Percentiles rank a stretch among this genome's conserved stretches.
Conservation (phyloP, 2,113 vertebrate species). For the Syngnathus scovelli region DNA sequence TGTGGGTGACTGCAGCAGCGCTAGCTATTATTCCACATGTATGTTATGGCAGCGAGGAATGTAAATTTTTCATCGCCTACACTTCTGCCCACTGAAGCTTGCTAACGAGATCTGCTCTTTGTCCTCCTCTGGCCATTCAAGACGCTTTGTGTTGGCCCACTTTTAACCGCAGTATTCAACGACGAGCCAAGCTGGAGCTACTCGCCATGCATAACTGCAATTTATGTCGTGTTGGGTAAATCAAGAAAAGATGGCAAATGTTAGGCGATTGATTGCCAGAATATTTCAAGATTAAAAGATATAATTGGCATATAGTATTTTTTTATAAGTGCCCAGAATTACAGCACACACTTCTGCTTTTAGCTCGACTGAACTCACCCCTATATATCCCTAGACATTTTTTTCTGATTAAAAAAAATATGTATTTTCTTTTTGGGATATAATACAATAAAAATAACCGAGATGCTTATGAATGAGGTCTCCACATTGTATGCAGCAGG, state of each 20-base stretch:
- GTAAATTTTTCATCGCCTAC: constrained; percentile 48
- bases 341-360: too few species aligned
- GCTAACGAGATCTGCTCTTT: constrained; percentile 47
- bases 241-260: background rate
- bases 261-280: background rate
- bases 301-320: too few species aligned
- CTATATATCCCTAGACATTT: too few species aligned
- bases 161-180: constrained; percentile 21
- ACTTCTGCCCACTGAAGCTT: constrained; percentile 46
- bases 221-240: constrained; percentile 8
- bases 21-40: constrained; percentile 22
- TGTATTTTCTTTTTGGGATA: too few species aligned
- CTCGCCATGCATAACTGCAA: constrained; percentile 13
- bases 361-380: too few species aligned
- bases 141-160: constrained; percentile 45
- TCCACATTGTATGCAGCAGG: background rate
- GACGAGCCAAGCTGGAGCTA: background rate
- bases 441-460: background rate
- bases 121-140: constrained; percentile 37
- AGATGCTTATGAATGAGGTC: background rate
- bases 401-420: background rate
- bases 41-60: constrained; percentile 25
- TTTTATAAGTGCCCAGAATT: too few species aligned
- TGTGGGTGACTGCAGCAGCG: constrained; percentile 8
- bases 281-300: background rate